A percentile compares a stretch with the other conserved stretches of the same genome.
These are phyloP conservation scores for Sycophila texana DNA, from an alignment of 2,888 invertebrate genomes.

Conservation along the genomic window DNA sequence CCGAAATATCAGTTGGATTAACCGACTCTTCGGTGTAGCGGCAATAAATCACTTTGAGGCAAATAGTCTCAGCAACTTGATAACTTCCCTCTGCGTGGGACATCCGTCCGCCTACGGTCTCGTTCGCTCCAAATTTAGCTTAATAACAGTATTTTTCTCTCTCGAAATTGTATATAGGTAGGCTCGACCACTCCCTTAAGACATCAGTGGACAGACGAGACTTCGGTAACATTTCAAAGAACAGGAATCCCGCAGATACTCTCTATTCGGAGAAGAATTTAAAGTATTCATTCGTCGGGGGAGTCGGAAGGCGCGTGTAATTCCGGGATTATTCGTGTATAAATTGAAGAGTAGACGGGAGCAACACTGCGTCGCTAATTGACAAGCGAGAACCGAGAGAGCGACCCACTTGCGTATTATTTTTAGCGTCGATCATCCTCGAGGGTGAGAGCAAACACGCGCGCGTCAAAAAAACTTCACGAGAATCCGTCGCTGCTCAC, in stretches of 20 bases:
- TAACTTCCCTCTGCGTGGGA: conserved; percentile 4
- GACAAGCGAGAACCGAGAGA: conserved; percentile 27
- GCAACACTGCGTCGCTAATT: conserved; percentile 29
- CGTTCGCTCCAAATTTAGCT: neutral
- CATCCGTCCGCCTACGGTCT: neutral
- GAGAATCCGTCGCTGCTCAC: conserved; percentile 1
- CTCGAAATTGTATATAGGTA: neutral
- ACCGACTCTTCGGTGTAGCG: conserved; percentile 14
- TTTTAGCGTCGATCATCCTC: conserved; percentile 51
- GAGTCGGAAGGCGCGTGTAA: neutral
- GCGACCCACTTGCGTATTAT: conserved; percentile 55
- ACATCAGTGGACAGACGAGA: no score
- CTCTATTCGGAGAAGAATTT: no score
- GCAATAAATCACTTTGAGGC: conserved; percentile 33
- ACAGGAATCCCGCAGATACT: no score
- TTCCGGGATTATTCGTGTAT: conserved; percentile 10
- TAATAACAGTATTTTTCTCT: neutral
- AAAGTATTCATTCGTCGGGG: no score
- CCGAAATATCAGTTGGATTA: conserved; percentile 40
- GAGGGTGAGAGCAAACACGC: neutral
- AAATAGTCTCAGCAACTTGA: conserved; percentile 10
- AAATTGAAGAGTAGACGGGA: conserved; percentile 9
- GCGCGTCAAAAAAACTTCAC: neutral
- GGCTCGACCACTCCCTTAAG: no score
- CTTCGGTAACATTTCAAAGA: neutral